Evolutionary conservation across 2,888 invertebrate genomes (phyloP).

Genomic region (Tryphoninae sp.): DNA sequence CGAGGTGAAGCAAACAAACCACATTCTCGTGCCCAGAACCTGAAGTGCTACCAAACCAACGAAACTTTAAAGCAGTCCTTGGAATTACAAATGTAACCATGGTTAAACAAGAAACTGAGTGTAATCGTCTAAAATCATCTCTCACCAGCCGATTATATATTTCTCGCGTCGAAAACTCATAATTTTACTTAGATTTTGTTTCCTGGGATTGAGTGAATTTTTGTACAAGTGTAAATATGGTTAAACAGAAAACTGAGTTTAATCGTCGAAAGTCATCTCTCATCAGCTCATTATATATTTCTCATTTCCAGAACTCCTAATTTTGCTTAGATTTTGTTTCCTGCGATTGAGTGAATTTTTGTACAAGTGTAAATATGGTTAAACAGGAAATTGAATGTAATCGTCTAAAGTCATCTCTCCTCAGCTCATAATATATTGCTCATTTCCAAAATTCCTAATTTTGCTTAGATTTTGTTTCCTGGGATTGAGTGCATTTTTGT

Average conservation of each 20-base stretch:
- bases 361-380: slow-evolving; percentile 2
- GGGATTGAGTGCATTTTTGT: no score
- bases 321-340: no score
- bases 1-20: slow-evolving; percentile 45
- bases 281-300: neutral
- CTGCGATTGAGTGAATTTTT: no score
- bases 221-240: neutral
- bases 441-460: neutral
- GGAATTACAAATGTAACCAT: slow-evolving; percentile 30
- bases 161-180: neutral
- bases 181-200: no score
- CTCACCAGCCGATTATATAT: neutral
- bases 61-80: slow-evolving; percentile 22
- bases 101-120: slow-evolving; percentile 14
- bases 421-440: neutral
- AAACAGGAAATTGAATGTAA: slow-evolving; percentile 22
- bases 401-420: slow-evolving; percentile 15
- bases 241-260: slow-evolving; percentile 12
- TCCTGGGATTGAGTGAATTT: no score
- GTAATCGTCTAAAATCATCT: slow-evolving; percentile 28
- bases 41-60: slow-evolving; percentile 36
- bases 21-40: slow-evolving; percentile 11
- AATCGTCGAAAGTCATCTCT: slow-evolving; percentile 21
- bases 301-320: neutral
- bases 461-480: no score